Evolutionary conservation across 1,140 invertebrate species (phyloP), one percentile per base, ranked within the genome.

Genomic region (Ruditapes philippinarum): DNA sequence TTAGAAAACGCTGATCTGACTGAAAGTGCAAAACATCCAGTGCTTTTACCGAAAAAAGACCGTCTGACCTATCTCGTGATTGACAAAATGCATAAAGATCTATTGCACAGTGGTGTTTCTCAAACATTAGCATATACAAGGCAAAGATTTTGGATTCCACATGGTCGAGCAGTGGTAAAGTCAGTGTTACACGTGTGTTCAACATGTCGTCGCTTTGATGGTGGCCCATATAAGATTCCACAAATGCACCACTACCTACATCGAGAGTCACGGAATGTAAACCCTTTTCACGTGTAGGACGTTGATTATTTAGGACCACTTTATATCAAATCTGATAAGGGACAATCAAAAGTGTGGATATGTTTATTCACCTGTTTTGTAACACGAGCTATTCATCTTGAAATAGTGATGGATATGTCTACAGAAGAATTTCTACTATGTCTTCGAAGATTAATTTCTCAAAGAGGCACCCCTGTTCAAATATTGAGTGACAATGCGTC

Each of bases 161-260:
- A 54, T 49, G 86, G 86, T 45, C 9, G 86, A 70, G 76, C 86
- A 14, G 19, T n/a, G n/a, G n/a, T n/a, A n/a, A n/a, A n/a, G n/a
- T n/a, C n/a, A n/a, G n/a, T n/a, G n/a, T n/a, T n/a, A 28, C 36
- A 57, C 54, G 1, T 11, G 19, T 88, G 86, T 79, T 1, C 3
- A 42, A 36, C 38, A 17, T 81, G 79, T 38, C 49, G 38, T 7
- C 19, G 45, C 49, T 19, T 12, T 25, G 79, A 81, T 25, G 79
- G 79, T 25, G 51, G 79, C 19, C 28, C 79, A 17, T 81, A 81
- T 54, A 62, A 81, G 25, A 25, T 81, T n/a, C n/a, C n/a, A n/a
- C n/a, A n/a, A n/a, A n/a, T n/a, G n/a, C n/a, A n/a, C n/a, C n/a
- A n/a, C n/a, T n/a, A n/a, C n/a, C n/a, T n/a, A n/a, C n/a, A n/a